These are phyloP conservation scores for Myotis vivesi DNA, from an alignment of 2,797 vertebrate genomes.

Conservation along the genomic window DNA sequence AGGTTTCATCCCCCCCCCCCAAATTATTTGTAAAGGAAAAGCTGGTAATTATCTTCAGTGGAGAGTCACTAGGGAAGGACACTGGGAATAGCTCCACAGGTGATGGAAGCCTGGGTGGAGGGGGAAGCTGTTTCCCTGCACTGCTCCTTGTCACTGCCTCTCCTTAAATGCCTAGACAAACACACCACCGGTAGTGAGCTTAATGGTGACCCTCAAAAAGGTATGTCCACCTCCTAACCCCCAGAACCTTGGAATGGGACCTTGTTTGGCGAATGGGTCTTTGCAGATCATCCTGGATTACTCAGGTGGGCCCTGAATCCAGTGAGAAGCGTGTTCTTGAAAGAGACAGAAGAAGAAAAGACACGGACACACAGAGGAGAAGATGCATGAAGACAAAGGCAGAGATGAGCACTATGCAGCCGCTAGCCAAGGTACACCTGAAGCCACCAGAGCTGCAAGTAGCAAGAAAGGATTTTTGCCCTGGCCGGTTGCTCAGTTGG, in stretches of 20 bases:
- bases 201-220: neutral
- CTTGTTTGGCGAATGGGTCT: neutral
- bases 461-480: neutral
- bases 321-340: neutral
- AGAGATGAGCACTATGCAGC: neutral
- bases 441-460: neutral
- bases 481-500: no score
- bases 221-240: neutral
- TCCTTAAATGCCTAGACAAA: neutral
- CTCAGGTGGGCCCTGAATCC: neutral
- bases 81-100: neutral
- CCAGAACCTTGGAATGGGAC: neutral
- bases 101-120: neutral
- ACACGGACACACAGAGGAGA: rapidly evolving
- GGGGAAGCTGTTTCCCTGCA: neutral
- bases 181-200: neutral
- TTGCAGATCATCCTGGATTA: neutral
- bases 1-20: neutral
- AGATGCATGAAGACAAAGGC: neutral
- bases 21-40: neutral
- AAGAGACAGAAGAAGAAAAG: neutral
- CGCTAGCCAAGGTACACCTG: neutral
- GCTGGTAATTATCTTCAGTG: neutral
- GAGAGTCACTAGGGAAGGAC: neutral
- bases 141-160: neutral